A percentile compares a stretch with the other conserved stretches of the same genome.
phyloP scores from a whole-genome alignment of 2,888 invertebrate genomes.

The Abscondita cerata region DNA sequence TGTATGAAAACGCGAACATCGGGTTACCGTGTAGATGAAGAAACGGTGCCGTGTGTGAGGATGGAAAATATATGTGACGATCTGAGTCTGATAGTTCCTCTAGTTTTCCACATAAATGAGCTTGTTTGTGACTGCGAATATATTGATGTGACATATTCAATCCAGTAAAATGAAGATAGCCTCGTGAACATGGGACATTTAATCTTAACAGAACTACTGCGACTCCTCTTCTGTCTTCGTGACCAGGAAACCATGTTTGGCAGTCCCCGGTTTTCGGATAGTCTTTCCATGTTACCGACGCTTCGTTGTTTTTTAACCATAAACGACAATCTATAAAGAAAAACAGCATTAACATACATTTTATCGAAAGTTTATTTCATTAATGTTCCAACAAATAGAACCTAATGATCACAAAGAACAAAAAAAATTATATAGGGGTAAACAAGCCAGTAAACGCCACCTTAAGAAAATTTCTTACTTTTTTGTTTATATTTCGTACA shows the following conservation, averaged over 20 bases:
- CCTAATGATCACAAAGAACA: too few relatives aligned
- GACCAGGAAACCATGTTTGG: constrained; percentile 63
- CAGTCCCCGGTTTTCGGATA: constrained; percentile 63
- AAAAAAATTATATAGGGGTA: too few relatives aligned
- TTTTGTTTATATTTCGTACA: too few relatives aligned
- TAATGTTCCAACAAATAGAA: too few relatives aligned
- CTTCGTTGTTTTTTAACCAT: constrained; percentile 59
- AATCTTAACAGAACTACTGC: constrained; percentile 71
- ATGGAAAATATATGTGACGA: constrained; percentile 67
- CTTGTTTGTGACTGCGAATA: constrained; percentile 50
- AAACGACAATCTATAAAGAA: constrained; percentile 69
- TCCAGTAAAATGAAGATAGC: constrained; percentile 66
- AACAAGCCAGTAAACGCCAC: too few relatives aligned
- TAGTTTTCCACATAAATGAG: constrained; percentile 71
- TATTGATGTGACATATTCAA: constrained; percentile 50
- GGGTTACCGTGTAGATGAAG: constrained; percentile 69
- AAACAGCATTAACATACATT: too few relatives aligned
- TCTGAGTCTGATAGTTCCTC: constrained; percentile 69
- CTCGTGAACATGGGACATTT: constrained; percentile 71
- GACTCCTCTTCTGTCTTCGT: constrained; percentile 61
- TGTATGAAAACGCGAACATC: constrained; percentile 71
- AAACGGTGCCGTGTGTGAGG: constrained; percentile 59
- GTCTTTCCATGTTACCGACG: constrained; percentile 63
- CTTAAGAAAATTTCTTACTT: too few relatives aligned
- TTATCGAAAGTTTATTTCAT: too few relatives aligned